A percentile compares a stretch with the other conserved stretches of the same genome.
phyloP scores from a whole-genome alignment of 2,797 vertebrate genomes.

The Forpus xanthops region DNA sequence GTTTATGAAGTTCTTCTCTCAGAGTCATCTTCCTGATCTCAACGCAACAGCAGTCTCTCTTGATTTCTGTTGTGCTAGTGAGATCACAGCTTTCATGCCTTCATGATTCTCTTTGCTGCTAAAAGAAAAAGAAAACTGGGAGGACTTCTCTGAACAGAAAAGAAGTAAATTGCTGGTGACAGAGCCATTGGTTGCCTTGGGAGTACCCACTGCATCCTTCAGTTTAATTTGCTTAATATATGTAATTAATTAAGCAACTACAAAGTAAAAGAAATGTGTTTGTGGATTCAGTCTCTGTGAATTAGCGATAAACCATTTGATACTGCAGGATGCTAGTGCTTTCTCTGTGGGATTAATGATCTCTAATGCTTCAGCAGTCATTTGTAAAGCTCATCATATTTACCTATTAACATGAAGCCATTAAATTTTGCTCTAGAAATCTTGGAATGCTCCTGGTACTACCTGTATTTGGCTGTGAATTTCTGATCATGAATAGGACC shows the following conservation, averaged over 20 bases:
- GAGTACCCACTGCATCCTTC: not conserved
- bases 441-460: not conserved
- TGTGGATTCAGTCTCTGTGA: constrained; percentile 27
- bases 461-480: not conserved
- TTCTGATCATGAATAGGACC: not conserved
- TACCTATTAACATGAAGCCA: constrained; percentile 23
- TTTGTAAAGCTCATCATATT: constrained; percentile 16
- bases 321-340: not conserved
- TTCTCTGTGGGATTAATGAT: constrained; percentile 22
- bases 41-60: not conserved
- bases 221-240: constrained; percentile 46
- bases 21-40: not conserved
- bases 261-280: constrained; percentile 37
- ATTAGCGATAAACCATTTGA: constrained; percentile 29
- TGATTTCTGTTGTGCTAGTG: not conserved
- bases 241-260: constrained; percentile 51
- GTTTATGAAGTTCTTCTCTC: not conserved
- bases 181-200: not conserved
- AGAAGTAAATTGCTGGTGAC: not conserved
- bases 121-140: not conserved
- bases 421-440: not conserved
- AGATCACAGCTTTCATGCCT: not conserved
- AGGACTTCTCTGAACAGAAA: not conserved
- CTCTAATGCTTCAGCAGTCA: not conserved
- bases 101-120: not conserved